Base-by-base conservation (phyloP, 2,113 vertebrate genomes). In the Xerus inauris region DNA sequence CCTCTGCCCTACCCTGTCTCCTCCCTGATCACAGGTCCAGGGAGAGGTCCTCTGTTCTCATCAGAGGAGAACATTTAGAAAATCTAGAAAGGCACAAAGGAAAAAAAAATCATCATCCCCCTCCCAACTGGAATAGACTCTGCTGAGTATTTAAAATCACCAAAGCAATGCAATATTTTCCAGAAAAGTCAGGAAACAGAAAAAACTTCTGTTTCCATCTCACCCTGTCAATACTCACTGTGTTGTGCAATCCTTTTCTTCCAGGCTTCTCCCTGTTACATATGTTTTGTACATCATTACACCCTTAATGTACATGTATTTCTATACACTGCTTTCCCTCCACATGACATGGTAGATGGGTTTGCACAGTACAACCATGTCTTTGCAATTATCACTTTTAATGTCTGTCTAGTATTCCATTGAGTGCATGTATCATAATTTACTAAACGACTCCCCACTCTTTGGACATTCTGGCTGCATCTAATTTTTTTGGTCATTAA, bases 401-500 rank as follows among this genome's bases (percentile, higher is more conserved):
- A 92, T 89, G 95, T 80, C 91, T 6, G 5, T 45, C 93, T 94
- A 95, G 72, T 73, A 88, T 64, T 91, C 92, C 64, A 30, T 0
- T 0, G 3, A 85, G 87, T 45, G 49, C 49, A 30, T 77, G 13
- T 22, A n/a, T 62, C 10, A 0, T 28, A 16, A 81, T 73, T 62
- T 47, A 57, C 86, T 73, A 47, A 88, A 82, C 45, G 22, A 14
- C 59, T 67, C 88, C 94, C 91, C 0, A 2, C 40, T 0, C 28
- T n/a, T 54, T 54, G 89, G 71, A 24, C 88, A 49, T 77, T 95
- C 67, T 65, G 65, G 40, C 81, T 65, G 65, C 45, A 47, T 95
- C 89, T 65, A 59, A 3, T 35, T 62, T 82, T 94, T 45, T 86
- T 81, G 42, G 87, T 67, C 85, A 38, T 95, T 95, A 95, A 90